Conservation (phyloP, 2,888 invertebrate genomes). For the Mongoloraphidia duomilia region DNA sequence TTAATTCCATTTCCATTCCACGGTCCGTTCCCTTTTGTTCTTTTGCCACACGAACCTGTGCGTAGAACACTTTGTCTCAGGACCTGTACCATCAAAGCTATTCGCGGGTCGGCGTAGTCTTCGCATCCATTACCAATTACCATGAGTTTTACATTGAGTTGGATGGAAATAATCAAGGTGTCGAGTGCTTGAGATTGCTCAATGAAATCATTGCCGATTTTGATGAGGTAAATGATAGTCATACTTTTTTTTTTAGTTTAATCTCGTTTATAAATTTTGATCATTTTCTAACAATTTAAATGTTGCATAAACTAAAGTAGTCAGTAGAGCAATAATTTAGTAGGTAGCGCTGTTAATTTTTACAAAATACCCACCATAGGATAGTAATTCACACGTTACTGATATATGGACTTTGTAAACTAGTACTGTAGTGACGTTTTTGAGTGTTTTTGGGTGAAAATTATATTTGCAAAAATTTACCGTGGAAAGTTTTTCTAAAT, state of each 20-base stretch:
- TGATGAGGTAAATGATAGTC: constrained; percentile 54
- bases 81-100: constrained; percentile 90
- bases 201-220: constrained; percentile 91
- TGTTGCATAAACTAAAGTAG: neutral
- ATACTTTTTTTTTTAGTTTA: too few species aligned
- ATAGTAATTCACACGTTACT: neutral
- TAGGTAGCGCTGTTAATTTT: neutral
- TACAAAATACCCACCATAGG: neutral
- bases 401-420: too few species aligned
- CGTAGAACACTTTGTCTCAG: constrained; percentile 49
- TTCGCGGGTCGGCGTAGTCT: constrained; percentile 78
- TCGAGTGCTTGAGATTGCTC: constrained; percentile 73
- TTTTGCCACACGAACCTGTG: constrained; percentile 5
- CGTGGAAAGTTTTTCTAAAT: neutral
- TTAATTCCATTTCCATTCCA: neutral
- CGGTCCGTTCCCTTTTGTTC: neutral
- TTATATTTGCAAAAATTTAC: too few species aligned
- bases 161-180: constrained; percentile 82
- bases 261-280: too few species aligned
- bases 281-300: neutral
- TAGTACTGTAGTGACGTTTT: too few species aligned
- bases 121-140: constrained; percentile 87
- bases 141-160: constrained; percentile 89
- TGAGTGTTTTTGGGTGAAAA: too few species aligned
- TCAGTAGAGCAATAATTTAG: too few species aligned